Evolutionary conservation across 2,797 vertebrate species (phyloP), one percentile per base, ranked within the genome.

Genomic region (Semaprochilodus insignis): DNA sequence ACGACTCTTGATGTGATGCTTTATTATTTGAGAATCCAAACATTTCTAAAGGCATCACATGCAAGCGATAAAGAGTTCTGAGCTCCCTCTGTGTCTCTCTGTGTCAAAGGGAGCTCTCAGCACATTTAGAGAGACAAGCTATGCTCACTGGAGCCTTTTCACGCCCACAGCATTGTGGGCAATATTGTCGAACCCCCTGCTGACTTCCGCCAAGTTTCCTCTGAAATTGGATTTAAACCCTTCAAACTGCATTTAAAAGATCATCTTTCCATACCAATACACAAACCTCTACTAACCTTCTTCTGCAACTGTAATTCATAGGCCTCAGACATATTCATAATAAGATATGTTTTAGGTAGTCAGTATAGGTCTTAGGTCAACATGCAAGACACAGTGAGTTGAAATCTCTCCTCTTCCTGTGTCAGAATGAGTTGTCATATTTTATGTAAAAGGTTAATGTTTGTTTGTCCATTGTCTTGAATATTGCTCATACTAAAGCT

Each of bases 111-210:
- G 36, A 69, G 36, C 21, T 48, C 66, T 69, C 36, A 44, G 21
- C 36, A 67, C 65, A 69, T 44, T 69, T 40, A 36, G 0, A 36
- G 65, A 67, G 21, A 48, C 21, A 13, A 69, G 66, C 36, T 44
- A 4, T 69, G 66, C 36, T 44, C 40, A 69, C 66, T 69, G 36
- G 66, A n/a, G 66, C 36, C 21, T 69, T 69, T 69, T 69, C 21
- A 69, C 21, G 21, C 66, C 66, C 66, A 44, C 66, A 21, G 66
- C 66, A 69, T 44, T 48, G 66, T 21, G 13, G 66, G 36, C 66
- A 69, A 69, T 69, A 69, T 48, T 48, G 66, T 69, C 11, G 11
- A 69, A 69, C 66, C 66, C 54, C 66, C 66, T 8, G 13, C 66
- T 48, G 66, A 48, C 66, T 69, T 69, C 36, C 40, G 23, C 19